These are phyloP conservation scores for Phyllotis vaccarum DNA, from an alignment of 2,797 vertebrate genomes.

Conservation along the genomic window DNA sequence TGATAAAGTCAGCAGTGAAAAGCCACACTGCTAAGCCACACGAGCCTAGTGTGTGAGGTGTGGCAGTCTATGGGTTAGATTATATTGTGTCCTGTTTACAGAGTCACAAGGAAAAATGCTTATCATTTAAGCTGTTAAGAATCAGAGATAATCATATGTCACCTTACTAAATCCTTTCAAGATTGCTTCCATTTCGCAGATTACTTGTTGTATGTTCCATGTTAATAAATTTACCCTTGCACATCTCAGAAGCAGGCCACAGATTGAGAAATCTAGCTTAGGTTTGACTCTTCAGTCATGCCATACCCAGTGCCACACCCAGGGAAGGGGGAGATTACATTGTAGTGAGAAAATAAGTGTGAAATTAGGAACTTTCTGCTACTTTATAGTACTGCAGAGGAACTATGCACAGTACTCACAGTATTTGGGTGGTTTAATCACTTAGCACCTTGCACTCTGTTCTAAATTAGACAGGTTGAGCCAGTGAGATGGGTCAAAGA, in stretches of 20 bases:
- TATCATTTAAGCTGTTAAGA: background rate
- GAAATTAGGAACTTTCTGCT: background rate
- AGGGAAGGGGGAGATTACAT: background rate
- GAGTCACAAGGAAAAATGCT: background rate
- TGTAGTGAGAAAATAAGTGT: background rate
- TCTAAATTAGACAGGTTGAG: background rate
- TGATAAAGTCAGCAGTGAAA: background rate
- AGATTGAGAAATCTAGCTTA: constrained; percentile 9
- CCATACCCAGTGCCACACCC: background rate
- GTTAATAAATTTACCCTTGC: background rate
- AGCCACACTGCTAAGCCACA: background rate
- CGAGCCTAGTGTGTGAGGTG: constrained; percentile 11
- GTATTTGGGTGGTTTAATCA: constrained; percentile 14
- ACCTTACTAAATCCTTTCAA: constrained; percentile 4
- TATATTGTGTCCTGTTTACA: background rate
- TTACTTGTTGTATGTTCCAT: background rate
- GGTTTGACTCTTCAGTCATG: background rate
- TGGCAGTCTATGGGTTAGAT: background rate
- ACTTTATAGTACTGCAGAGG: background rate
- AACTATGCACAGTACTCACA: background rate
- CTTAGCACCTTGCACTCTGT: background rate
- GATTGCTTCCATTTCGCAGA: background rate
- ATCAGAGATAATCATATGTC: background rate
- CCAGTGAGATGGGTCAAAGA: background rate
- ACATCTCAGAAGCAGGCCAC: background rate